These are phyloP conservation scores for Panurus biarmicus DNA, from an alignment of 2,113 vertebrate genomes.

Conservation along the genomic window DNA sequence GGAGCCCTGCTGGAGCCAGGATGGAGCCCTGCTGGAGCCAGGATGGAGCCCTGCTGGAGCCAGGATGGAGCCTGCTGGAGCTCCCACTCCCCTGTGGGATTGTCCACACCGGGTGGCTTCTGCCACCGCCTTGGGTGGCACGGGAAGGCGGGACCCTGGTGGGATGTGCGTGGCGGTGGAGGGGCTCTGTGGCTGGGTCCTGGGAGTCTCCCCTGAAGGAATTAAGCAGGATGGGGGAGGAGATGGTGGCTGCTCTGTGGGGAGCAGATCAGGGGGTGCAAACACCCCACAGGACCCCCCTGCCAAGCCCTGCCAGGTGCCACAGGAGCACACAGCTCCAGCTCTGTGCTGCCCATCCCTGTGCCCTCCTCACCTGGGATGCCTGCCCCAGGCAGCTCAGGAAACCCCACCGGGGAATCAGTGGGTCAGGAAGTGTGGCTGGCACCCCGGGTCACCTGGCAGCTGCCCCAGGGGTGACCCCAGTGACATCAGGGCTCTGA, in stretches of 20 bases:
- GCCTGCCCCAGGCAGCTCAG: not conserved
- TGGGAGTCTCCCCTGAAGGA: fast-evolving
- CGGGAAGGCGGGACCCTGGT: fast-evolving
- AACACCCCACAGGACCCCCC: not conserved
- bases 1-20: too few species aligned
- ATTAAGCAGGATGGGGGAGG: not conserved
- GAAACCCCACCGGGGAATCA: not conserved
- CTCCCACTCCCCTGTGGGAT: fast-evolving
- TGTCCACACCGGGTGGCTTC: fast-evolving
- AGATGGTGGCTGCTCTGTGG: not conserved
- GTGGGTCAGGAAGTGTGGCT: not conserved
- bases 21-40: too few species aligned
- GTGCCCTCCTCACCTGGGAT: fast-evolving
- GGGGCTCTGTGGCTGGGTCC: not conserved
- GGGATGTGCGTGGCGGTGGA: fast-evolving
- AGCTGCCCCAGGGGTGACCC: not conserved
- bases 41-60: too few species aligned
- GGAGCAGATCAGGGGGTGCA: fast-evolving
- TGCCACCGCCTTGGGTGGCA: fast-evolving
- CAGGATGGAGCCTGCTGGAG: not conserved
- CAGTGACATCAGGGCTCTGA: fast-evolving
- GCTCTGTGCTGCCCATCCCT: fast-evolving
- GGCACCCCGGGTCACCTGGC: not conserved
- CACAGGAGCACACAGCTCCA: not conserved
- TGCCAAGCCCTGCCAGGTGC: not conserved